Percentiles rank a stretch among this genome's conserved stretches.
These are phyloP conservation scores for Cynopterus sphinx DNA, from an alignment of 2,797 vertebrate species.

Conservation along the genomic window DNA sequence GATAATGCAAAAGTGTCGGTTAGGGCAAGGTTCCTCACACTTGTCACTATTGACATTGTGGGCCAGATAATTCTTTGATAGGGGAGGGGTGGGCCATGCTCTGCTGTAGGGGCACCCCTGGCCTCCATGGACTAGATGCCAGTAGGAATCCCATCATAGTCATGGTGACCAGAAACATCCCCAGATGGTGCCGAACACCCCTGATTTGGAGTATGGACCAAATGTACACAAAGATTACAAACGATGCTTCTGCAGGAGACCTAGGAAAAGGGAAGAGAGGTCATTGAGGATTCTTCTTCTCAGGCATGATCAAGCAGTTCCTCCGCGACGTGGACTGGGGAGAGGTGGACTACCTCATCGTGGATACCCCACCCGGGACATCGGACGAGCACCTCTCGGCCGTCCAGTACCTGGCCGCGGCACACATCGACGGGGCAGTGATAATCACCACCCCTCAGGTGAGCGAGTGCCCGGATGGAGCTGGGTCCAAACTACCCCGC, in stretches of 20 bases:
- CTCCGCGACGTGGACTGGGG: conserved; percentile 98
- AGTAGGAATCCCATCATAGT: accelerated
- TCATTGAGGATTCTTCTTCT: background rate
- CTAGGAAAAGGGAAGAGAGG: accelerated
- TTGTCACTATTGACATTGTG: accelerated
- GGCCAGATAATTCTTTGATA: background rate
- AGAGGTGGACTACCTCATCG: conserved; percentile 93
- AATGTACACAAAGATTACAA: accelerated
- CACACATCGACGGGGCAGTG: conserved; percentile 90
- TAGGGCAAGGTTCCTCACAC: background rate
- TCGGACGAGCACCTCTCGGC: conserved; percentile 96
- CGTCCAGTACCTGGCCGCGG: conserved; percentile 92
- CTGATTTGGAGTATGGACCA: accelerated
- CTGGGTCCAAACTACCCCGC: accelerated
- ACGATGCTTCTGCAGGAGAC: background rate
- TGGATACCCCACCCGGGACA: conserved; percentile 96
- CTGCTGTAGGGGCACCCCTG: accelerated
- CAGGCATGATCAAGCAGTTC: conserved; percentile 99
- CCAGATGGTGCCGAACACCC: accelerated
- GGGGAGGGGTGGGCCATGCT: background rate
- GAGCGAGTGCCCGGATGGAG: background rate
- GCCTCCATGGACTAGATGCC: background rate
- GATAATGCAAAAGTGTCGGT: accelerated
- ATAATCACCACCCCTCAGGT: conserved; percentile 97
- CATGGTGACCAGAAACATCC: too few species aligned